Percentiles rank a stretch among this genome's conserved stretches.
These are phyloP conservation scores for Lycaena phlaeas DNA, from an alignment of 2,888 invertebrate species.

Conservation along the genomic window DNA sequence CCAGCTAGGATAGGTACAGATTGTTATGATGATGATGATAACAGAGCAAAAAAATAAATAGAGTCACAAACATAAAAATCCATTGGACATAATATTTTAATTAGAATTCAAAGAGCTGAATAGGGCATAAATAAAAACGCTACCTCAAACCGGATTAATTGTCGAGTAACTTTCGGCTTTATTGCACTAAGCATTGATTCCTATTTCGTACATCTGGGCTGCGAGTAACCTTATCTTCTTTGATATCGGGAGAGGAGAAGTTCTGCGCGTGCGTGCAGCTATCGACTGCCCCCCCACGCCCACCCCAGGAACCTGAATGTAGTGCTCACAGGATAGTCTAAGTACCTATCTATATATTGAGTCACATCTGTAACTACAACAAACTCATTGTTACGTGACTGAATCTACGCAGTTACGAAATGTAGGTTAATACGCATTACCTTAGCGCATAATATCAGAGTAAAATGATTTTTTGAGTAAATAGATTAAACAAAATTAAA, in stretches of 20 bases:
- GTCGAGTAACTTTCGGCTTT: not conserved
- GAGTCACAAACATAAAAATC: no score
- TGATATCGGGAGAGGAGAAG: slow-evolving; percentile 12
- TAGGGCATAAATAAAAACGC: not conserved
- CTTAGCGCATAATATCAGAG: no score
- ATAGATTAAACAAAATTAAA: no score
- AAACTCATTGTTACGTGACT: not conserved
- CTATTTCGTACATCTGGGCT: not conserved
- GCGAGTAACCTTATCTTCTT: slow-evolving; percentile 12
- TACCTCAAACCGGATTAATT: not conserved
- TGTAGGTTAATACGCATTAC: no score
- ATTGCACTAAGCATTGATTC: not conserved
- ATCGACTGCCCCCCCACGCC: slow-evolving; percentile 40
- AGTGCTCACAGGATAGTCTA: slow-evolving; percentile 34
- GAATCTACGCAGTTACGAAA: no score
- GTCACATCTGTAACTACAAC: not conserved
- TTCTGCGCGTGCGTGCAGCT: slow-evolving; percentile 46
- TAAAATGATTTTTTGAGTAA: no score
- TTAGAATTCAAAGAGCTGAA: not conserved
- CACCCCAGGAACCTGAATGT: slow-evolving; percentile 34
- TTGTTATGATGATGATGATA: no score
- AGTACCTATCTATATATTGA: slow-evolving; percentile 12
- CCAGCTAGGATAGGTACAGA: no score
- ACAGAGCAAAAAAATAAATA: no score
- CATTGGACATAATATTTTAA: no score